Conservation (phyloP, 1,140 invertebrate species). For the Diplogasteroides magnus region DNA sequence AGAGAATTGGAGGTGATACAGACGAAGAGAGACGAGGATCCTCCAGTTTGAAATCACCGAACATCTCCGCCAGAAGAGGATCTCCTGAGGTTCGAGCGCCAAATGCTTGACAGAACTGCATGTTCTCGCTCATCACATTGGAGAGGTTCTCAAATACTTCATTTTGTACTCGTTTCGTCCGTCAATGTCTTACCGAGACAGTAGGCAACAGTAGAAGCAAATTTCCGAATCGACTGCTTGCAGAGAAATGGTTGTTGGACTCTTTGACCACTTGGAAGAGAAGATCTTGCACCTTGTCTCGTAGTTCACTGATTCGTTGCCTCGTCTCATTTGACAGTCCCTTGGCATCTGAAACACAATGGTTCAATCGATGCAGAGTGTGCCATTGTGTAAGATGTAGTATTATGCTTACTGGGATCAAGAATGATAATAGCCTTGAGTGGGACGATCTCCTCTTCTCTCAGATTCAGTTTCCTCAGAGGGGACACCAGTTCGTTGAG, state of each 20-base stretch:
- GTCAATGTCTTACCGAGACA: constrained; percentile 15
- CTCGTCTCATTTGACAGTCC: constrained; percentile 45
- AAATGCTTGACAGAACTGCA: constrained; percentile 54
- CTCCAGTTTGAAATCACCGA: constrained; percentile 38
- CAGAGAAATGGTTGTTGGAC: constrained; percentile 43
- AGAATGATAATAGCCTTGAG: constrained; percentile 54
- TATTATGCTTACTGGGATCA: constrained; percentile 46
- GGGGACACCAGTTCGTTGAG: constrained; percentile 51
- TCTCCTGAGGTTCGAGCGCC: constrained; percentile 40
- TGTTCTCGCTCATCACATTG: constrained; percentile 52
- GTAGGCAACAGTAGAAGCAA: constrained; percentile 29
- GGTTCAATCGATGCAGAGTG: not conserved
- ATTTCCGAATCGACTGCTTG: constrained; percentile 49
- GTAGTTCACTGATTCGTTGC: constrained; percentile 40
- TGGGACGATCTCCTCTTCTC: constrained; percentile 53
- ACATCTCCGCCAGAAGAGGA: constrained; percentile 48
- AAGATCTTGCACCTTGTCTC: constrained; percentile 53
- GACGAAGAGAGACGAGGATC: constrained; percentile 34
- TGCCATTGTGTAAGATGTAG: not conserved
- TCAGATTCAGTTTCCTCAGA: constrained; percentile 45
- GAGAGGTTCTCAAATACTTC: constrained; percentile 45
- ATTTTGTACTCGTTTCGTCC: not conserved
- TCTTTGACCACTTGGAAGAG: constrained; percentile 55
- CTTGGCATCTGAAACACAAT: constrained; percentile 50
- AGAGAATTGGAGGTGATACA: constrained; percentile 35